Percentiles rank a stretch among this genome's conserved stretches.
These are phyloP conservation scores for Rhagoletis pomonella DNA, from an alignment of 1,140 invertebrate species.

Conservation along the genomic window DNA sequence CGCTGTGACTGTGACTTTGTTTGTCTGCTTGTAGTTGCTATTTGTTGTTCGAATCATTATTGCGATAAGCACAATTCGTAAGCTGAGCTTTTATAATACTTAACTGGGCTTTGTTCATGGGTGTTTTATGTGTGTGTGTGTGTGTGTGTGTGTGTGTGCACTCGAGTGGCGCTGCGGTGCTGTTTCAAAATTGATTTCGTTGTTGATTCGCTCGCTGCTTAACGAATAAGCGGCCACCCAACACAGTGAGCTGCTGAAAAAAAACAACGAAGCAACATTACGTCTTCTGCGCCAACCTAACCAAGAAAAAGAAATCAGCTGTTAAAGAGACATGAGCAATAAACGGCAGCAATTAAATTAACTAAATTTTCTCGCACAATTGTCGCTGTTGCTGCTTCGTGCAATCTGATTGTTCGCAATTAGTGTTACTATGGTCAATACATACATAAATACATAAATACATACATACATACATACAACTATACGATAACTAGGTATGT, in stretches of 20 bases:
- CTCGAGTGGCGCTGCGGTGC: neutral
- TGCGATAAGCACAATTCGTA: neutral
- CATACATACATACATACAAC: neutral
- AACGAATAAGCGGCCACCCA: constrained; percentile 25
- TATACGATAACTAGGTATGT: neutral
- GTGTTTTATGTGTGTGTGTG: neutral
- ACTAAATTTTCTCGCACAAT: neutral
- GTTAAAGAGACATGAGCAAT: constrained; percentile 1
- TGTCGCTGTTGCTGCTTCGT: neutral
- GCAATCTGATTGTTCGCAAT: neutral
- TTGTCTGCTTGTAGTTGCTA: neutral
- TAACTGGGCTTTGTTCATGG: neutral
- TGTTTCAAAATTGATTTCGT: constrained; percentile 13
- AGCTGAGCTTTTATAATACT: neutral
- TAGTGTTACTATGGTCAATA: neutral
- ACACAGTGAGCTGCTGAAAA: neutral
- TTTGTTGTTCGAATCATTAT: neutral
- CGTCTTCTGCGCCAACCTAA: neutral
- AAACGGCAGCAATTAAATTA: constrained; percentile 22
- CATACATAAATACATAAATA: neutral
- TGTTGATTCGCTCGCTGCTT: constrained; percentile 10
- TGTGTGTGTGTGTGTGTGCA: neutral
- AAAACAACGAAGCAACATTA: neutral
- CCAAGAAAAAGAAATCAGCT: neutral
- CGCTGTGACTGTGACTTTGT: neutral